phyloP scores from a whole-genome alignment of 2,113 vertebrate species.

The Talpa occidentalis region DNA sequence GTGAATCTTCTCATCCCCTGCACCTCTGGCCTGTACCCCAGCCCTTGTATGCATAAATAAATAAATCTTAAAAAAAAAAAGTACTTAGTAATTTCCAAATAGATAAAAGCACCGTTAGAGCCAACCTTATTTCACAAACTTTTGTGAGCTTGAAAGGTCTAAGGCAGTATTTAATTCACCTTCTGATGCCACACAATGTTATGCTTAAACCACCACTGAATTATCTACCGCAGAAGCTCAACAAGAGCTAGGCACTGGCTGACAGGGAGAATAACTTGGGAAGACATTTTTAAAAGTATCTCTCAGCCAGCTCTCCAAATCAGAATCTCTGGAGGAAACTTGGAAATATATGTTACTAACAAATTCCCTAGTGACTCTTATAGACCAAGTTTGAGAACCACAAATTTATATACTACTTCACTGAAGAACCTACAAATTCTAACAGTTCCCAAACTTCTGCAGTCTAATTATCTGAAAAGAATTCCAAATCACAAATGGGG shows the following conservation, averaged over 20 bases:
- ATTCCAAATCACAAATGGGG: background rate
- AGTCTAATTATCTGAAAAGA: background rate
- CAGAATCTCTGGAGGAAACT: background rate
- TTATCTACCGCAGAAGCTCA: background rate
- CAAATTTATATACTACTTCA: background rate
- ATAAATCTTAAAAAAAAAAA: too few species aligned
- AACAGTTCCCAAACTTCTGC: constrained; percentile 17
- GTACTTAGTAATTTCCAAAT: constrained; percentile 12
- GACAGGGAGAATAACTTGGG: background rate
- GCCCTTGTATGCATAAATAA: too few species aligned
- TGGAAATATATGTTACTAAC: background rate
- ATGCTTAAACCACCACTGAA: background rate
- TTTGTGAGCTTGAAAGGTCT: background rate
- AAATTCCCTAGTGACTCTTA: background rate
- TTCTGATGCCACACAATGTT: background rate
- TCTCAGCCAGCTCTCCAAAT: background rate
- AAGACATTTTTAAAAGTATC: background rate
- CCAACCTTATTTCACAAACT: background rate
- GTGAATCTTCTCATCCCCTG: too few species aligned
- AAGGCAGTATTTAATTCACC: background rate
- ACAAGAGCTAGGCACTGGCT: background rate
- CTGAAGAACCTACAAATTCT: background rate
- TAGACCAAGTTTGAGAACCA: background rate
- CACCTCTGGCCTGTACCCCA: too few species aligned
- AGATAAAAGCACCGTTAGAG: background rate